Conservation (phyloP, 1,140 invertebrate genomes). For the Drosophila bocqueti region DNA sequence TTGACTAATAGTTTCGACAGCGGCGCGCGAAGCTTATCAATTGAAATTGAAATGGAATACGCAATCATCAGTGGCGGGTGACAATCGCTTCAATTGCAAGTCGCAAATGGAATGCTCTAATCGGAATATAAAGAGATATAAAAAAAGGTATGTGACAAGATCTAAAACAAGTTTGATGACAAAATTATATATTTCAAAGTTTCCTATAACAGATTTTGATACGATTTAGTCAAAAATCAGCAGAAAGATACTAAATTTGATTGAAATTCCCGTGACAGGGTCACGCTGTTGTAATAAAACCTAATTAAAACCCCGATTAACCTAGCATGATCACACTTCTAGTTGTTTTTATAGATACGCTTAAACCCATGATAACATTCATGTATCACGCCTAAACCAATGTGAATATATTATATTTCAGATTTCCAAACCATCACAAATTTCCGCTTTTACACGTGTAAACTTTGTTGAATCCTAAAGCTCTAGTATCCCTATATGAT, state of each 20-base stretch:
- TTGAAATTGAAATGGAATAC: constrained; percentile 77
- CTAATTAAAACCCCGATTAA: too few relatives aligned
- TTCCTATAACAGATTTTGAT: too few relatives aligned
- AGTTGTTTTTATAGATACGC: too few relatives aligned
- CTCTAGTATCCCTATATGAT: background rate
- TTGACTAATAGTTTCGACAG: constrained; percentile 74
- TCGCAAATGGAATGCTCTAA: constrained; percentile 46
- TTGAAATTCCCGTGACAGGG: background rate
- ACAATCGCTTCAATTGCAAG: constrained; percentile 10
- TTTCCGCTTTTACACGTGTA: background rate
- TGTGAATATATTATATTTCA: too few relatives aligned
- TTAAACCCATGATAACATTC: too few relatives aligned
- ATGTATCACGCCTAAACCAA: too few relatives aligned
- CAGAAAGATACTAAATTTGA: background rate
- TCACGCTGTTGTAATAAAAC: background rate
- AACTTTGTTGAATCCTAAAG: constrained; percentile 5
- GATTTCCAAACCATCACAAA: background rate
- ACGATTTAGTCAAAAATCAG: background rate
- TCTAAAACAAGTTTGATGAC: background rate
- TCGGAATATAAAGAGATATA: background rate
- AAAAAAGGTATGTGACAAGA: background rate
- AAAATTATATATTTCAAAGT: background rate
- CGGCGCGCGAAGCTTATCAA: constrained; percentile 71
- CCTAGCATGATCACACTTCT: background rate
- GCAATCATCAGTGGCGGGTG: constrained; percentile 43